Base-by-base conservation (phyloP, 2,888 invertebrate species). In the Hylaea fasciaria region DNA sequence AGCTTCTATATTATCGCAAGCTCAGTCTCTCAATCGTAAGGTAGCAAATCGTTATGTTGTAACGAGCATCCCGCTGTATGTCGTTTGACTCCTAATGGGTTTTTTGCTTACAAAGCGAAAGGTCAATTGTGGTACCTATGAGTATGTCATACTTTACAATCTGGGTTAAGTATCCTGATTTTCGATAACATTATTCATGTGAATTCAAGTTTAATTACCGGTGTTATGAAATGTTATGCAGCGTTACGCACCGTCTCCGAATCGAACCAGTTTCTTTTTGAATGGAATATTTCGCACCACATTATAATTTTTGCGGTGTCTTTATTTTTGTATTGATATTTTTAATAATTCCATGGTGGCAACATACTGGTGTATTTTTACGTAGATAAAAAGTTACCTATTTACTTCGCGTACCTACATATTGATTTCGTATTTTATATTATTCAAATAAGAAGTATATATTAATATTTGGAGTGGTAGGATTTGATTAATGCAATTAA, bases 61-160 rank as follows among this genome's bases (percentile, higher is more conserved):
- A 62, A 62, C 51, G 39, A 50, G 57, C 39, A 10, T 14, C n/a
- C 11, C 29, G 32, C 29, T 29, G 59, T 63, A 52, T 54, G 58
- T 62, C 48, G 37, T 39, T 48, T 55, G 65, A 62, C 62, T 65
- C 50, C 57, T 65, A 60, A 65, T 60, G 45, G 48, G 48, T 46
- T 60, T 65, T 65, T 65, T 62, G 62, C 62, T 54, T 52, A 44
- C 48, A 39, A 53, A 45, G 54, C 49, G 44, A 65, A 63, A 67
- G 67, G 67, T 65, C 62, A 67, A 37, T 47, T 60, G 51, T 46
- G 52, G 52, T 22, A 22, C 22, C 22, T 53, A 50, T n/a, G n/a
- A n/a, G n/a, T n/a, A n/a, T 59, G 60, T 55, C 56, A 61, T 67
- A 45, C 58, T 51, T 48, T 61, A 45, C 29, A 41, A 62, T 54